Base-by-base conservation (phyloP, 2,888 invertebrate genomes). In the Teleogryllus oceanicus region DNA sequence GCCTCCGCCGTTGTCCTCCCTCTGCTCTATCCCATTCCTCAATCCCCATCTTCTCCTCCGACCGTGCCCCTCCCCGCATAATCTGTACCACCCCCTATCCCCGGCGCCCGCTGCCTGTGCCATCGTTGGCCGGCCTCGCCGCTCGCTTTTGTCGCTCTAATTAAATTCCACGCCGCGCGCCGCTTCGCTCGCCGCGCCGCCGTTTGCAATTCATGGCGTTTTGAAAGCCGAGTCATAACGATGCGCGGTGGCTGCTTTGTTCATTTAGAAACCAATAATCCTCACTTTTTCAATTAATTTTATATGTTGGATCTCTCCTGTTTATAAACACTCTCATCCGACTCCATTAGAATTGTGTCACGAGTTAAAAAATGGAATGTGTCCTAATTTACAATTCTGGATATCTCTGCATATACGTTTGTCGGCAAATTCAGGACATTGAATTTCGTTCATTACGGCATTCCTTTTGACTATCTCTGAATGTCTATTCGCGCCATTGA, bases 251-350 rank as follows among this genome's bases (percentile, higher is more conserved):
- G 5, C n/a, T 62, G 62, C n/a, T 62, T 62, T 62, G 62, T 62
- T 62, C 62, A 62, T 62, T 62, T 18, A 62, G 62, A 62, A 62
- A 62, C 62, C 16, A 62, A 62, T n/a, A 62, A 62, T 62, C 62
- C 62, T 18, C n/a, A 62, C n/a, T 37, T 62, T 62, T 62, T 62
- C 62, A 18, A 62, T 62, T 18, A 62, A 62, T 62, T 62, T 62
- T 62, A n/a, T 62, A 62, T 18, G 13, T 37, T 62, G 62, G 13
- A 8, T 37, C 37, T 37, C 37, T 37, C 37, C 37, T 37, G 37
- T 37, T 37, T 37, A 37, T 37, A 37, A 37, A 37, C 37, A 37
- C 37, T 37, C 37, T 37, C 37, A 37, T 37, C 37, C 37, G 37
- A 37, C 37, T 37, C 37, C 37, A 37, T 37, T 37, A 37, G 37